phyloP scores from a whole-genome alignment of 2,113 vertebrate species.

The Arenaria interpres region DNA sequence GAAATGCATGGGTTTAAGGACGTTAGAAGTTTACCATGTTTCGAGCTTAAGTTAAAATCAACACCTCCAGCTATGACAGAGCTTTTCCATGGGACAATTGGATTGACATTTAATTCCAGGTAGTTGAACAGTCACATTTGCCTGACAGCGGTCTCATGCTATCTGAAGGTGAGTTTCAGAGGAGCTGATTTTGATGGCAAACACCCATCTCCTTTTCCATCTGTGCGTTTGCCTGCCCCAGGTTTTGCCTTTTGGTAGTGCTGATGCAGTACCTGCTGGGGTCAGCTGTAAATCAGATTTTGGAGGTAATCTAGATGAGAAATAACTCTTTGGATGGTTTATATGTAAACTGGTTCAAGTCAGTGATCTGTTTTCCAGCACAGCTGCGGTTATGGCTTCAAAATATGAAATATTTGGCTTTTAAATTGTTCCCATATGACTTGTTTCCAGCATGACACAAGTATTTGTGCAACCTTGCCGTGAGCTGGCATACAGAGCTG shows the following conservation, averaged over 20 bases:
- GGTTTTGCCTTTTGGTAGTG: not conserved
- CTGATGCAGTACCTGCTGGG: not conserved
- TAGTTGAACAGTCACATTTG: not conserved
- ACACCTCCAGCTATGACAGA: not conserved
- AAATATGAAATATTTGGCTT: not conserved
- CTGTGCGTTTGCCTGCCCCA: not conserved
- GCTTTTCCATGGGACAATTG: not conserved
- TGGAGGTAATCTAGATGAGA: not conserved
- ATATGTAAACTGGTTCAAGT: not conserved
- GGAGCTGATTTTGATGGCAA: not conserved
- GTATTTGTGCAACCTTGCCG: not conserved
- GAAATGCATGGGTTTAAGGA: not conserved
- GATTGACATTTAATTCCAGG: not conserved
- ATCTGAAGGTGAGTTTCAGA: not conserved
- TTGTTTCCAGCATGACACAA: not conserved
- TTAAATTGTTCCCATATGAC: not conserved
- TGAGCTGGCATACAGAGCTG: not conserved
- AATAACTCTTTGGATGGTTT: not conserved
- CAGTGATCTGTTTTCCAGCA: not conserved
- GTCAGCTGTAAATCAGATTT: not conserved
- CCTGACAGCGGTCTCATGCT: not conserved
- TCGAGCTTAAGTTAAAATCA: not conserved
- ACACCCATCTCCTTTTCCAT: not conserved
- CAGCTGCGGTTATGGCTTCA: not conserved
- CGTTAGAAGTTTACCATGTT: not conserved